These are phyloP conservation scores for Labia minor DNA, from an alignment of 2,888 invertebrate genomes.

Conservation along the genomic window DNA sequence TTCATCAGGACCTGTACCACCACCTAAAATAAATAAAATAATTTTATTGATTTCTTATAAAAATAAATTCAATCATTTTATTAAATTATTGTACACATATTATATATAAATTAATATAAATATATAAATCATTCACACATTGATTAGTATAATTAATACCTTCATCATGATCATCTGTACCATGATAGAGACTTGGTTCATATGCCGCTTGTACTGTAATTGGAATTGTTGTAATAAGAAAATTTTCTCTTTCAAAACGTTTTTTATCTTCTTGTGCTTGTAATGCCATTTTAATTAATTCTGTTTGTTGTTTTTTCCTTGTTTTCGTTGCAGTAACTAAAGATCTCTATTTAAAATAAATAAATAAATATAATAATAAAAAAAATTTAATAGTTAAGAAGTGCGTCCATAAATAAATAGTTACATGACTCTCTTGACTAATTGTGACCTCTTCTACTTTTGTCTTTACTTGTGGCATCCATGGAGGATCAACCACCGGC, in stretches of 20 bases:
- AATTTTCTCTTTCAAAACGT: constrained; percentile 87
- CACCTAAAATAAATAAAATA: too few relatives aligned
- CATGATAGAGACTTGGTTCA: constrained; percentile 83
- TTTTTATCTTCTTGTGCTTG: constrained; percentile 94
- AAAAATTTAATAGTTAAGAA: too few relatives aligned
- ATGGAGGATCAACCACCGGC: constrained; percentile 95
- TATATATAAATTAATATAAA: not conserved
- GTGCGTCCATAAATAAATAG: constrained; percentile 31
- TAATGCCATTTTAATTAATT: constrained; percentile 88
- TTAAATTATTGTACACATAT: too few relatives aligned
- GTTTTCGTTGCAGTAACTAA: constrained; percentile 97
- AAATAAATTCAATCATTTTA: constrained; percentile 1
- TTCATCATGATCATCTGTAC: constrained; percentile 76
- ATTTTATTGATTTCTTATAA: too few relatives aligned
- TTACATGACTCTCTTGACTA: constrained; percentile 91
- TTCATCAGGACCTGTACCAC: not conserved
- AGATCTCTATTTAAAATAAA: constrained; percentile 53
- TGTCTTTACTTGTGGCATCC: constrained; percentile 96
- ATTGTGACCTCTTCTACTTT: constrained; percentile 98
- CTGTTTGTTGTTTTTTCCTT: constrained; percentile 96
- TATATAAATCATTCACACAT: too few relatives aligned
- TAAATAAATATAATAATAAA: constrained; percentile 1
- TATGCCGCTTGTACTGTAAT: constrained; percentile 91
- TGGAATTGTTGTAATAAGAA: constrained; percentile 89
- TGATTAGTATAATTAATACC: constrained; percentile 44